Evolutionary conservation across 2,113 vertebrate genomes (phyloP).

Genomic region (Microtus ochrogaster): DNA sequence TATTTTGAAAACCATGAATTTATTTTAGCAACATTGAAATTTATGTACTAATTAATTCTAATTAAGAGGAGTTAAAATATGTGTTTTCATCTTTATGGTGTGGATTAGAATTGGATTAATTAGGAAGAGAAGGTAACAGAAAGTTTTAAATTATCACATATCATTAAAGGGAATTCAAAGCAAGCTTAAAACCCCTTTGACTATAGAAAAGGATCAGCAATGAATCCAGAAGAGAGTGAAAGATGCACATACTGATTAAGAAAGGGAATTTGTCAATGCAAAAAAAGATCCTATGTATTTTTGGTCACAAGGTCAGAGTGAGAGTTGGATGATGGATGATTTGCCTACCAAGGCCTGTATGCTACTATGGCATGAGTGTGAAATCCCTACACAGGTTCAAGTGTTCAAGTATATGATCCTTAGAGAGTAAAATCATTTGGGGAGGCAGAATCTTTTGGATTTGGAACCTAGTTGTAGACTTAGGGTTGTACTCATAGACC

Average conservation of each 20-base stretch:
- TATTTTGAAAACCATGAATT: neutral
- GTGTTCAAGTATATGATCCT: too few species aligned
- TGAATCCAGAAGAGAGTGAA: neutral
- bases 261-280: neutral
- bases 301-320: too few species aligned
- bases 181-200: neutral
- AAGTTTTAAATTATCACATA: too few species aligned
- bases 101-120: neutral
- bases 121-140: too few species aligned
- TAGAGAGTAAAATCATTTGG: neutral
- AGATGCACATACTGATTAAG: neutral
- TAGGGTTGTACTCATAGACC: too few species aligned
- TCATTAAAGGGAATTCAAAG: neutral
- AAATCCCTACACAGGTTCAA: neutral
- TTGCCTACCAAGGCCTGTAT: too few species aligned
- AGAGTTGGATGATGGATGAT: neutral
- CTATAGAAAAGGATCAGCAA: neutral
- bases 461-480: too few species aligned
- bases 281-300: neutral
- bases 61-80: neutral
- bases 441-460: neutral
- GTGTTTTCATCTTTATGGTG: neutral
- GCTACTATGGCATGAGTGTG: too few species aligned
- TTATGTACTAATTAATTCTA: neutral
- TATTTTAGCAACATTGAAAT: neutral